These are phyloP conservation scores for Glomeris maerens DNA, from an alignment of 1,140 invertebrate species.

Conservation along the genomic window DNA sequence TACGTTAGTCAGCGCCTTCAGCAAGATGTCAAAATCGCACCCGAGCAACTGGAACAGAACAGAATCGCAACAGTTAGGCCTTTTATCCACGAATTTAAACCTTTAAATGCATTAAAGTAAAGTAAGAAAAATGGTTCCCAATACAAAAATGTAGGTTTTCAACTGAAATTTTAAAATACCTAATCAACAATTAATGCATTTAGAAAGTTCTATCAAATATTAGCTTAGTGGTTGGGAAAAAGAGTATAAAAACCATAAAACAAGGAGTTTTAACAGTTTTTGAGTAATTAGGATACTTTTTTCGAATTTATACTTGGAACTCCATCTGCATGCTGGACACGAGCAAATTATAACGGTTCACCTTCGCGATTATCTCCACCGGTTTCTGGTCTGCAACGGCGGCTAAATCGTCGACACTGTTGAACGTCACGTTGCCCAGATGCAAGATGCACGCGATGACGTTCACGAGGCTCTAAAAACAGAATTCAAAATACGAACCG, in stretches of 20 bases:
- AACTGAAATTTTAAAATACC: no score
- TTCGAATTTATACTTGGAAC: no score
- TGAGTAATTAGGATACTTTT: no score
- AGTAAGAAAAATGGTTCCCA: no score
- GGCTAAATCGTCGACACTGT: slow-evolving; percentile 24
- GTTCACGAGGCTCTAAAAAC: slow-evolving; percentile 16
- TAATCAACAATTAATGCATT: slow-evolving; percentile 2
- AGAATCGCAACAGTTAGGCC: no score
- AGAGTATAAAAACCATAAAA: no score
- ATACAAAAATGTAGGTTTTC: no score
- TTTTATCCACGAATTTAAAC: no score
- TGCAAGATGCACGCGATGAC: slow-evolving; percentile 32
- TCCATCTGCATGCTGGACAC: no score
- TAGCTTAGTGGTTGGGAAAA: not conserved
- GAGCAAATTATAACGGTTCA: slow-evolving; percentile 12
- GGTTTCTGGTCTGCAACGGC: slow-evolving; percentile 20
- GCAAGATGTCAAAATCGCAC: slow-evolving; percentile 45
- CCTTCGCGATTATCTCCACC: slow-evolving; percentile 22
- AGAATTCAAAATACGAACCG: slow-evolving; percentile 8
- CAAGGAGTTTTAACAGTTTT: no score
- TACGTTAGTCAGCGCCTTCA: slow-evolving; percentile 57
- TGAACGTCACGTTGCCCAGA: slow-evolving; percentile 31
- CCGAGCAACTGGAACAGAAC: slow-evolving; percentile 62
- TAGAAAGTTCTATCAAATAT: not conserved
- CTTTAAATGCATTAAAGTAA: no score